Conservation (phyloP, 2,797 vertebrate species). For the Dipus sagitta region DNA sequence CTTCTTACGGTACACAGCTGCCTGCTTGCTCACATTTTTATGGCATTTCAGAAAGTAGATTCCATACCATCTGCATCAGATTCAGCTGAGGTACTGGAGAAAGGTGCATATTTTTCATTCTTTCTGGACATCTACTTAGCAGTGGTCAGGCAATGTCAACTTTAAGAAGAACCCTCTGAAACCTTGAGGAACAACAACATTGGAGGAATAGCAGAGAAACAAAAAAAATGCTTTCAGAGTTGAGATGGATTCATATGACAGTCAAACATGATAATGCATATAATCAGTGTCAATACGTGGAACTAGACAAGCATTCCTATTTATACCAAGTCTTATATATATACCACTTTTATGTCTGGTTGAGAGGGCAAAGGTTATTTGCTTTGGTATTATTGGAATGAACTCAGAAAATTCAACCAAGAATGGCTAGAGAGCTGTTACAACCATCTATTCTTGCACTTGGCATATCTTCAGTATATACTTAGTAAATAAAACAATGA, state of each 20-base stretch:
- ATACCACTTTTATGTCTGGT: constrained; percentile 5
- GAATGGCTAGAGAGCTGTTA: background rate
- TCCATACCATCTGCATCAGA: background rate
- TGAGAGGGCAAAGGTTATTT: background rate
- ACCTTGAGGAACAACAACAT: background rate
- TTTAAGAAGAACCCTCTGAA: background rate
- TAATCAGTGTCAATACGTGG: background rate
- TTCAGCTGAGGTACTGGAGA: background rate
- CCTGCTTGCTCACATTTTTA: constrained; percentile 45
- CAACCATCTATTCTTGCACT: background rate
- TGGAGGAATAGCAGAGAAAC: background rate
- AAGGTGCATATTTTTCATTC: background rate
- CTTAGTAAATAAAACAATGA: background rate
- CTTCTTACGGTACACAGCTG: constrained; percentile 26
- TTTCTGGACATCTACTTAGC: background rate
- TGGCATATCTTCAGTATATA: background rate
- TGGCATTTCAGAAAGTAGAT: background rate
- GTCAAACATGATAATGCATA: background rate
- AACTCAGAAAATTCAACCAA: constrained; percentile 24
- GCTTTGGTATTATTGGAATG: constrained; percentile 11
- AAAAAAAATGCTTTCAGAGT: background rate
- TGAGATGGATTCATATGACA: background rate
- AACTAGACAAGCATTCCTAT: background rate
- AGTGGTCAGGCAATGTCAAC: background rate
- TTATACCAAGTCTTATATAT: background rate